These are phyloP conservation scores for Blastomussa wellsi DNA, from an alignment of 92 coral and sea anemone species.

Conservation along the genomic window DNA sequence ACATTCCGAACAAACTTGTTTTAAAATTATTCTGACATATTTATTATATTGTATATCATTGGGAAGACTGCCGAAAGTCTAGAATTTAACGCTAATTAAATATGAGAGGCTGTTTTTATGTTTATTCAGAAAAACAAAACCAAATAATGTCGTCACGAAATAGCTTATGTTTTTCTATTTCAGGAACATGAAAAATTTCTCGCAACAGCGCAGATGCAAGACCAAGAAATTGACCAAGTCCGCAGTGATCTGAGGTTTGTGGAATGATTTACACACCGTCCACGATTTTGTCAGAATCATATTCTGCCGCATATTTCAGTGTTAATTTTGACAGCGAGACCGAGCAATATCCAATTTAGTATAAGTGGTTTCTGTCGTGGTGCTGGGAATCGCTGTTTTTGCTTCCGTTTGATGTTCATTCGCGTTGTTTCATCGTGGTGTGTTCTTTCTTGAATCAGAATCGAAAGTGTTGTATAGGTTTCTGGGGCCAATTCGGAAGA, in stretches of 20 bases:
- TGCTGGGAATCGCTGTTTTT: too few relatives aligned
- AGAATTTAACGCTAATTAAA: background rate
- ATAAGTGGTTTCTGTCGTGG: too few relatives aligned
- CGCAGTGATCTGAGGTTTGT: constrained; percentile 80
- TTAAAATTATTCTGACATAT: background rate
- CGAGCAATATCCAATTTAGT: too few relatives aligned
- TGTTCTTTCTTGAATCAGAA: too few relatives aligned
- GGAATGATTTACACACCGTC: background rate
- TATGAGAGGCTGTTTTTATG: background rate
- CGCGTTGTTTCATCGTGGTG: too few relatives aligned
- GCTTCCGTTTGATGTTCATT: too few relatives aligned
- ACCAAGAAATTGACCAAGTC: constrained; percentile 85
- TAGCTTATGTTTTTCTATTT: background rate
- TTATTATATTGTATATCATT: background rate
- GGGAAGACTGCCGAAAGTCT: background rate
- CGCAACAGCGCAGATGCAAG: constrained; percentile 90
- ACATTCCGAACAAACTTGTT: background rate
- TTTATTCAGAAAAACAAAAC: background rate
- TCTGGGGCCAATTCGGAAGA: too few relatives aligned
- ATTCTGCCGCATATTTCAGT: background rate
- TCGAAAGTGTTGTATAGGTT: too few relatives aligned
- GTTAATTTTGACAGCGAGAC: background rate
- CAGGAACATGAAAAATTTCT: constrained; percentile 92
- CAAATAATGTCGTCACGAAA: background rate
- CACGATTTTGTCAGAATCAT: background rate